Evolutionary conservation across 2,888 invertebrate genomes (phyloP), one percentile per base, ranked within the genome.

Genomic region (Myopa testacea): DNA sequence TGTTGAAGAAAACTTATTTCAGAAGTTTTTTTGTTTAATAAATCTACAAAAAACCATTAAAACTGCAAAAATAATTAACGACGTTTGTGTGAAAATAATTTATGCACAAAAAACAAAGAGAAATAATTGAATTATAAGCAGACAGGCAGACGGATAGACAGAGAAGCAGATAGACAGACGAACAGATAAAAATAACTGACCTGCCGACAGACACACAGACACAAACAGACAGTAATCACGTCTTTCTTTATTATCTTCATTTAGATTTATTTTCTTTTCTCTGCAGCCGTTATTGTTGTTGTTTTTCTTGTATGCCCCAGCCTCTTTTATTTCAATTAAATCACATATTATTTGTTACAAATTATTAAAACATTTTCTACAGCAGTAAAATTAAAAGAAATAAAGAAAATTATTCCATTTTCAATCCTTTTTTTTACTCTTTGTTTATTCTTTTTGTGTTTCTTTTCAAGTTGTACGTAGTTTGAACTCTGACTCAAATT

Each of bases 81-180:
- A 45, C 4, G 6, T 45, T 10, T 45, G 7, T 45, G 45, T 10
- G 45, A 45, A 45, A 45, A 45, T 45, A 8, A 45, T 45, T 45
- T 10, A 10, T 8, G 10, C 45, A 10, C 45, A 8, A 45, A 45
- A 45, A 8, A 10, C 6, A 45, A 8, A 10, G 45, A 45, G 3
- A 45, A 45, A 26, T 26, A 26, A 26, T 26, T 26, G 26, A 26
- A 26, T 26, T 26, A 52, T 52, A 14, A 14, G 10, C 52, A 52
- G 52, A 52, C 10, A 14, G 52, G 3, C 52, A 14, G 14, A 52
- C 3, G 1, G 3, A 52, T 14, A 8, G 2, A 52, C 52, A 52
- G 52, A 52, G 34, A 10, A n/a, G 63, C 26, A 67, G 37, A 67
- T 7, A 67, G 12, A 67, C 26, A 34, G 67, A 67, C 70, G 16